These are phyloP conservation scores for Ecdyonurus torrentis DNA, from an alignment of 2,888 invertebrate species.

Conservation along the genomic window DNA sequence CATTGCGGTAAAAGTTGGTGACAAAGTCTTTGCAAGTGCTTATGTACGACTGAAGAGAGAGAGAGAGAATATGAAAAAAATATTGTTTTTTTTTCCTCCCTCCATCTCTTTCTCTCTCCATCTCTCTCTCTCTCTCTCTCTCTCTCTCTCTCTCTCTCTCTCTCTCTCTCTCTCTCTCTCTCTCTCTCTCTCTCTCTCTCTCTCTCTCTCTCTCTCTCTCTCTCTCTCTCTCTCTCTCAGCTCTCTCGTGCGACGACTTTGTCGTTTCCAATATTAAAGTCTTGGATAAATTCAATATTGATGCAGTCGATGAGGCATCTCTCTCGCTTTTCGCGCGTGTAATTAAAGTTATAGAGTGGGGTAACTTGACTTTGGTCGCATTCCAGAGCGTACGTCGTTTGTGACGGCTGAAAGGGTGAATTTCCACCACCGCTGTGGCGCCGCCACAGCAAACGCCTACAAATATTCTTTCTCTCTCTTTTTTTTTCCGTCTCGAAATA, in stretches of 20 bases:
- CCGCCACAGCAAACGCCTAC: too few species aligned
- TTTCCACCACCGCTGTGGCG: too few species aligned
- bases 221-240: too few species aligned
- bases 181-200: too few species aligned
- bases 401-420: background rate
- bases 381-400: background rate
- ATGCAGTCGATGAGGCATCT: background rate
- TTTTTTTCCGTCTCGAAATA: too few species aligned
- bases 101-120: too few species aligned
- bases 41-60: background rate
- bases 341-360: background rate
- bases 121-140: background rate
- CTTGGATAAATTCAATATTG: background rate
- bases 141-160: background rate
- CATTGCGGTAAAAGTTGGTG: too few species aligned
- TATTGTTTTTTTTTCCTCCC: background rate
- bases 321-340: background rate
- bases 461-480: too few species aligned
- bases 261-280: background rate
- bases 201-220: too few species aligned
- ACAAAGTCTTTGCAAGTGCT: too few species aligned
- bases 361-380: background rate
- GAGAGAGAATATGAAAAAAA: background rate
- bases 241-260: too few species aligned
- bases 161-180: background rate